Evolutionary conservation across 2,888 invertebrate genomes (phyloP).

Genomic region (Spodoptera picta): DNA sequence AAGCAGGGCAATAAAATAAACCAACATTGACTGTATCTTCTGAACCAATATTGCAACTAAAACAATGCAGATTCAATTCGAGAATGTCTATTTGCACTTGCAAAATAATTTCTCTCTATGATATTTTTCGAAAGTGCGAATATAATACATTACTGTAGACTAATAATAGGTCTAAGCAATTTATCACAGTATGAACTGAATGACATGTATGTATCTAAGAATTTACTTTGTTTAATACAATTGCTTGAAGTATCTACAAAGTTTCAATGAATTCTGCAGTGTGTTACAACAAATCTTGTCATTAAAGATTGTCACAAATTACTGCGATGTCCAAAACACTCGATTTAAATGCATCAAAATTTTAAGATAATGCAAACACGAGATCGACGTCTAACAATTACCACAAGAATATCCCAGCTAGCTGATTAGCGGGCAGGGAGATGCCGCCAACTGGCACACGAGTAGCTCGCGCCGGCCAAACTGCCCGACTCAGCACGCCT

Average conservation of each 20-base stretch:
- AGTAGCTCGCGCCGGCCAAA: conserved; percentile 75
- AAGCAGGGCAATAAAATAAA: conserved; percentile 34
- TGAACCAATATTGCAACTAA: conserved; percentile 25
- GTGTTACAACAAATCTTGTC: no score
- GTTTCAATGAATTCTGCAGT: no score
- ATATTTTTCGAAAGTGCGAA: no score
- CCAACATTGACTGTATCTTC: conserved; percentile 29
- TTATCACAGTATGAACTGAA: no score
- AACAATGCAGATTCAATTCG: conserved; percentile 17
- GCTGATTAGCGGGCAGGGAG: conserved; percentile 75
- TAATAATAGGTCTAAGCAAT: no score
- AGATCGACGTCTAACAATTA: conserved; percentile 53
- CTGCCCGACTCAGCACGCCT: conserved; percentile 77
- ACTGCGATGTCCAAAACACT: neutral
- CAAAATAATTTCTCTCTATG: no score
- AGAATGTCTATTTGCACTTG: neutral
- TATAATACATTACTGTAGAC: no score
- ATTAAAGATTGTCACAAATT: neutral
- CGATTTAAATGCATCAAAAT: conserved; percentile 11
- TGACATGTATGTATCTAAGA: no score
- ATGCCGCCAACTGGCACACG: conserved; percentile 82
- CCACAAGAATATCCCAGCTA: conserved; percentile 66
- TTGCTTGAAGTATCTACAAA: no score
- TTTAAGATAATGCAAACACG: conserved; percentile 35
- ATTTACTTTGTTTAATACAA: no score